These are phyloP conservation scores for Ips nitidus DNA, from an alignment of 1,140 invertebrate species.

Conservation along the genomic window DNA sequence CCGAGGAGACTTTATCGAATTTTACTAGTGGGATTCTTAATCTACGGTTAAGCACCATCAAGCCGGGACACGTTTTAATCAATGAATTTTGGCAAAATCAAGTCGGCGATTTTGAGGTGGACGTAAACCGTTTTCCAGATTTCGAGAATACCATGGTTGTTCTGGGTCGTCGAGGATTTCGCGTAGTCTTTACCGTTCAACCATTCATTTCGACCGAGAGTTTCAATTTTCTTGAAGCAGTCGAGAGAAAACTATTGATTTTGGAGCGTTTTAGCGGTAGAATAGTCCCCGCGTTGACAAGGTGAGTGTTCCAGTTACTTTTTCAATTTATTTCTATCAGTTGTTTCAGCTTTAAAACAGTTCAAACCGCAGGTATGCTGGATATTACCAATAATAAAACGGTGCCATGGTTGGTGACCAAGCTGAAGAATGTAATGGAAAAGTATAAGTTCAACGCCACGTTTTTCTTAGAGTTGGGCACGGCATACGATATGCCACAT, in stretches of 20 bases:
- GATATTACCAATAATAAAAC: conserved; percentile 83
- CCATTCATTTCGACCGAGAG: conserved; percentile 87
- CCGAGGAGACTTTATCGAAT: conserved; percentile 72
- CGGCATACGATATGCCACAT: conserved; percentile 82
- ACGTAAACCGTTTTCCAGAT: conserved; percentile 69
- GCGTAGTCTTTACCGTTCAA: conserved; percentile 80
- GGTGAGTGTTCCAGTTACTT: conserved; percentile 11
- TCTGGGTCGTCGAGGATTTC: conserved; percentile 79
- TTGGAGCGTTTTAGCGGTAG: conserved; percentile 71
- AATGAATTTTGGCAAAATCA: conserved; percentile 84
- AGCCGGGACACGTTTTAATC: conserved; percentile 77
- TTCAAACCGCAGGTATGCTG: conserved; percentile 75
- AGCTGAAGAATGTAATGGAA: conserved; percentile 69
- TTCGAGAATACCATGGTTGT: conserved; percentile 79
- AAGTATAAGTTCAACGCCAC: conserved; percentile 78
- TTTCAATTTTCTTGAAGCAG: conserved; percentile 74
- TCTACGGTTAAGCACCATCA: conserved; percentile 58
- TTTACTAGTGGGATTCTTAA: conserved; percentile 80
- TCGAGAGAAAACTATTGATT: conserved; percentile 69
- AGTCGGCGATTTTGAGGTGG: conserved; percentile 76
- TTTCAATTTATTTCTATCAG: not conserved
- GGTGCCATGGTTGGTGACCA: conserved; percentile 75
- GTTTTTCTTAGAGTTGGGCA: conserved; percentile 89
- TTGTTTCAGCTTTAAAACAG: conserved; percentile 65
- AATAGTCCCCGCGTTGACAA: conserved; percentile 71